Evolutionary conservation across 2,888 invertebrate species (phyloP), one percentile per base, ranked within the genome.

Genomic region (Axea sp.): DNA sequence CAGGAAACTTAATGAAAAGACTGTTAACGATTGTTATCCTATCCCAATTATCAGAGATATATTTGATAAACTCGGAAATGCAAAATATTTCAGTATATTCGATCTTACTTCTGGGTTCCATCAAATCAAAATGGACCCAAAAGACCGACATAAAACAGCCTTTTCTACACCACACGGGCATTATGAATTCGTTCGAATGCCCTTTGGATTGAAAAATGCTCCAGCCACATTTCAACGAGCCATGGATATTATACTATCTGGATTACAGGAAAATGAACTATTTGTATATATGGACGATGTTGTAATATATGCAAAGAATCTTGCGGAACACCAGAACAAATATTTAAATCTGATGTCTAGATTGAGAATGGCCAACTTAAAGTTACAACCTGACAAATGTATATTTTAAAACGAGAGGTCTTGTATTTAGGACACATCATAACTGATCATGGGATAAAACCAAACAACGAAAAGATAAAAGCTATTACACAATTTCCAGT

Each of bases 271-370:
- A 0, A 31, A 7, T 5, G 51, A 71, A 53, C 4, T 59, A 1
- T 75, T 76, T 35, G 73, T 75, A 2, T 77, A 78, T 15, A 37
- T 78, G n/a, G 75, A 77, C 37, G 77, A 77, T 28, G 41, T 75
- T 3, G 49, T 77, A 7, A 51, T 78, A 12, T 74, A 72, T 9
- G 69, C 64, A 6, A 51, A 28, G 11, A 22, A 59, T 4, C 31
- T 76, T 1, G 26, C 35, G 2, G 73, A 77, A 17, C 76, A 75
- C 11, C 31, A 41, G 6, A 28, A 2, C 1, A 28, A 28, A 4
- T 28, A 28, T 28, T 9, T 8, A 4, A 19, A 19, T 19, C 4
- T 19, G 4, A 4, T 19, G 3, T 2, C 2, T 4, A 19, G 4
- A 4, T 19, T 19, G 19, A 19, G 4, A 19, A 19, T 2, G 4